These are phyloP conservation scores for Bombus breviceps DNA, from an alignment of 1,140 invertebrate genomes.

Conservation along the genomic window DNA sequence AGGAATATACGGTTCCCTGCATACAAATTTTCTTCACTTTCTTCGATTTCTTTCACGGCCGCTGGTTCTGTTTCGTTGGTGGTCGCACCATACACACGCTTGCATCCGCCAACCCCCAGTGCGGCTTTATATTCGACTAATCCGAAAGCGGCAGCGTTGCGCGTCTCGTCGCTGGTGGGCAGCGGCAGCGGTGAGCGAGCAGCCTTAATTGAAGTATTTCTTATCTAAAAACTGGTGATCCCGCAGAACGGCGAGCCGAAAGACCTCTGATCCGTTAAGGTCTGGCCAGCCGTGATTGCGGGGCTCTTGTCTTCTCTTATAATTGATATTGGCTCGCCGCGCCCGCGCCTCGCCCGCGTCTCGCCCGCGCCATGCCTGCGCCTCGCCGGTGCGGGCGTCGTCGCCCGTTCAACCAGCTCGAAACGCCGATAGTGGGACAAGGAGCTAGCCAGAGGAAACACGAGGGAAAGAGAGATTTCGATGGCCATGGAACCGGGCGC, in stretches of 20 bases:
- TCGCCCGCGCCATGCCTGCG: background rate
- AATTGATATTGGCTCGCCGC: constrained; percentile 82
- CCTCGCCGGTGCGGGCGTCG: constrained; percentile 47
- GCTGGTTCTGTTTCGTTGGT: no score
- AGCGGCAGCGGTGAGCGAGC: constrained; percentile 6
- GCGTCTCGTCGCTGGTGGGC: background rate
- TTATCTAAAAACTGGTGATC: constrained; percentile 82
- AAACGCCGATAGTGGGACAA: constrained; percentile 1
- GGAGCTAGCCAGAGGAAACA: background rate
- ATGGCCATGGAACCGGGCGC: constrained; percentile 66
- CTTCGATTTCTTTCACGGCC: no score
- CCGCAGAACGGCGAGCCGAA: constrained; percentile 66
- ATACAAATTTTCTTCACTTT: no score
- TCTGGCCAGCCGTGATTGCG: constrained; percentile 79
- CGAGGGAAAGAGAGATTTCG: constrained; percentile 55
- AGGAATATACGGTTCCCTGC: no score
- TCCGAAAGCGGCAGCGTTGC: constrained; percentile 48
- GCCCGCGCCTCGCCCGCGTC: no score
- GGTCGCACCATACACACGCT: no score
- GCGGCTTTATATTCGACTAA: constrained; percentile 61
- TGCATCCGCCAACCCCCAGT: no score
- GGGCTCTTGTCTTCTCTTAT: constrained; percentile 82
- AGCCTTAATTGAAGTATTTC: constrained; percentile 81
- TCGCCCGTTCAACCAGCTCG: constrained; percentile 42
- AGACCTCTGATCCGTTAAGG: constrained; percentile 81